A percentile compares a stretch with the other conserved stretches of the same genome.
These are phyloP conservation scores for Parasteatoda lunata DNA, from an alignment of 2,888 invertebrate species.

Conservation along the genomic window DNA sequence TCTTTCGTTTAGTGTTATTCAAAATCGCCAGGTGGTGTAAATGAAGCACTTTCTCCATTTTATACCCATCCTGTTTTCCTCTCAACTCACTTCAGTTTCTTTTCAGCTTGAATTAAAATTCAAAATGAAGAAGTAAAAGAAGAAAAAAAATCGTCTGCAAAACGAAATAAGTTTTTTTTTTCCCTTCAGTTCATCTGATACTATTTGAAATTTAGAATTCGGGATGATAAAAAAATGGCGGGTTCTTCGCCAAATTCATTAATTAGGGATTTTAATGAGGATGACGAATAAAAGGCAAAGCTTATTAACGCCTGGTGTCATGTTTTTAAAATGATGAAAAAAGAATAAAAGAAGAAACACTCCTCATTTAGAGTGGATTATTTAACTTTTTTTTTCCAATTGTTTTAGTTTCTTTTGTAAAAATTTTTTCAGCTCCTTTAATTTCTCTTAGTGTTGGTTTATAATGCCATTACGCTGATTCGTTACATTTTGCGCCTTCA, in stretches of 20 bases:
- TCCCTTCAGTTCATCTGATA: slow-evolving; percentile 1
- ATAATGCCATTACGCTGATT: slow-evolving; percentile 34
- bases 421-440: slow-evolving; percentile 6
- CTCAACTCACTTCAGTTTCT: neutral
- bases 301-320: slow-evolving; percentile 44
- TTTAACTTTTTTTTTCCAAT: neutral
- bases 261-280: slow-evolving; percentile 62
- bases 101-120: neutral
- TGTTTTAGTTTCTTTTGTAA: neutral
- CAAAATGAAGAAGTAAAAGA: slow-evolving; percentile 7
- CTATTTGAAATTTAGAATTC: slow-evolving; percentile 21
- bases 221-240: slow-evolving; percentile 12
- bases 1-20: neutral
- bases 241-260: slow-evolving; percentile 47
- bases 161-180: slow-evolving; percentile 1
- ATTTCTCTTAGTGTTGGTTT: neutral
- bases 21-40: slow-evolving; percentile 31
- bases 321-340: slow-evolving; percentile 3
- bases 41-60: slow-evolving; percentile 1
- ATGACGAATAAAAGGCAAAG: slow-evolving; percentile 15
- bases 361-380: neutral
- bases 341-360: neutral
- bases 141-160: neutral
- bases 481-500: slow-evolving; percentile 23
- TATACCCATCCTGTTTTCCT: neutral